Percentiles rank a stretch among this genome's conserved stretches.
Evolutionary conservation across 2,797 vertebrate species (phyloP).

Genomic region (Leptatherina wallacei): DNA sequence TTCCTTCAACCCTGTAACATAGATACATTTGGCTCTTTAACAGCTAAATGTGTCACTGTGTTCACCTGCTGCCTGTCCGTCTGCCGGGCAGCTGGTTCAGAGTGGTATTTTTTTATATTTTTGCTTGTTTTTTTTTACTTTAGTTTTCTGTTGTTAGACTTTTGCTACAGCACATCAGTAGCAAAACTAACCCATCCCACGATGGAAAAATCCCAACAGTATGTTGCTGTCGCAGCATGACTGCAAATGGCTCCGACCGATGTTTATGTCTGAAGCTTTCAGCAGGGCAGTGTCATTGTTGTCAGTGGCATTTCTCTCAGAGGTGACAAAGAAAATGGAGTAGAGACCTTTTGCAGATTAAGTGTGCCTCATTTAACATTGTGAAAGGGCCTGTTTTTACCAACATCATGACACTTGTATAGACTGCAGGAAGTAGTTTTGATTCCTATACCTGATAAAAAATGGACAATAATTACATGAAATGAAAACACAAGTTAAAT

Average conservation of each 20-base stretch:
- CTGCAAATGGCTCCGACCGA: neutral
- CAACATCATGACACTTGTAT: neutral
- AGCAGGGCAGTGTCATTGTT: neutral
- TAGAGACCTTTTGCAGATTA: neutral
- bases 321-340: neutral
- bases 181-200: neutral
- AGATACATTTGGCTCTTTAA: neutral
- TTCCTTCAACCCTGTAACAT: neutral
- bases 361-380: neutral
- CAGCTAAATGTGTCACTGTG: neutral
- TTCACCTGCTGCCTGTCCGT: neutral
- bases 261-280: conserved; percentile 7
- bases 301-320: neutral
- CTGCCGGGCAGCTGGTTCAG: neutral
- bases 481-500: neutral
- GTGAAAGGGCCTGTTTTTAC: neutral
- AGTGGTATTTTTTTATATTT: neutral
- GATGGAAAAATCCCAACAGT: neutral
- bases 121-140: no score
- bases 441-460: neutral
- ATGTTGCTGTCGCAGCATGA: neutral
- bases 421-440: neutral
- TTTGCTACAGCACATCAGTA: neutral
- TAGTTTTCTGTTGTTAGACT: neutral
- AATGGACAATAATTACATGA: neutral